Percentiles rank a stretch among this genome's conserved stretches.
Evolutionary conservation across 1,140 invertebrate species (phyloP).

Genomic region (Drosophila miranda): DNA sequence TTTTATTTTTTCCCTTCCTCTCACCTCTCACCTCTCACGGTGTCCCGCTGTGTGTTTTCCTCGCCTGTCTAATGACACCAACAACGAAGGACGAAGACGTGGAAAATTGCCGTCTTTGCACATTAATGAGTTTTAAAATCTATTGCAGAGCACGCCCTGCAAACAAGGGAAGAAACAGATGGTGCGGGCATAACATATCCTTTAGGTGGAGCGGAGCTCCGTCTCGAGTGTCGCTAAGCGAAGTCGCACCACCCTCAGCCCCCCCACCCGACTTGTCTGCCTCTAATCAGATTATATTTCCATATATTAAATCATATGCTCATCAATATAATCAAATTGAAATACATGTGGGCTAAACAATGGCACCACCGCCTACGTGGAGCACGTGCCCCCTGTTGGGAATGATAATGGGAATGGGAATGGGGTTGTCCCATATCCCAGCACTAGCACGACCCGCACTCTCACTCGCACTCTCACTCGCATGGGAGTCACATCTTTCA

Average conservation of each 20-base stretch:
- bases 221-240: conserved; percentile 11
- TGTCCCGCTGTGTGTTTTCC: not conserved
- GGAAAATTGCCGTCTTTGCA: conserved; percentile 29
- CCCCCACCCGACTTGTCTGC: not conserved
- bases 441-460: too few relatives aligned
- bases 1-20: not conserved
- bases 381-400: conserved; percentile 19
- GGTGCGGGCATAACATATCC: too few relatives aligned
- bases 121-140: conserved; percentile 62
- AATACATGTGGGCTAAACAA: conserved; percentile 50
- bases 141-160: conserved; percentile 23
- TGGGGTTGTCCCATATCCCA: not conserved
- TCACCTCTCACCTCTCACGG: not conserved
- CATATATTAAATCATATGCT: conserved; percentile 67
- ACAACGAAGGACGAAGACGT: not conserved
- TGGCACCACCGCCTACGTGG: not conserved
- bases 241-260: not conserved
- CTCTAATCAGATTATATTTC: conserved; percentile 64
- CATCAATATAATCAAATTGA: conserved; percentile 59
- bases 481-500: conserved; percentile 41
- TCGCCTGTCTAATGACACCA: conserved; percentile 32
- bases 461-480: too few relatives aligned
- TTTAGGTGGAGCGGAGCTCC: not conserved
- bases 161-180: not conserved
- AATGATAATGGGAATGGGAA: not conserved